Conservation (phyloP, 2,888 invertebrate genomes). For the Drosophila ezoana region DNA sequence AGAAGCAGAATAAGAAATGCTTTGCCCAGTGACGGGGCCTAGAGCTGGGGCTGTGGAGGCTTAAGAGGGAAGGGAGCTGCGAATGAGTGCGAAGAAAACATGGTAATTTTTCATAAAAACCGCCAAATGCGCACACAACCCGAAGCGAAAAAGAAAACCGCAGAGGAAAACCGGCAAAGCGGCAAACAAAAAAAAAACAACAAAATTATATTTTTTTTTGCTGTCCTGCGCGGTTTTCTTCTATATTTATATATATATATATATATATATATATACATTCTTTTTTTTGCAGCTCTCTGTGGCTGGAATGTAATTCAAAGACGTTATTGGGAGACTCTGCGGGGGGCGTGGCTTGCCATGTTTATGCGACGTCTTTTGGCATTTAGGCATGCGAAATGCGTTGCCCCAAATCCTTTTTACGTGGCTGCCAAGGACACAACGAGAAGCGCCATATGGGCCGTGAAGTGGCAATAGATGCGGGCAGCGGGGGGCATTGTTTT, state of each 20-base stretch:
- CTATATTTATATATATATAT: constrained; percentile 9
- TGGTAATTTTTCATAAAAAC: constrained; percentile 80
- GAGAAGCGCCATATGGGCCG: constrained; percentile 50
- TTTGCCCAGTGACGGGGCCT: constrained; percentile 33
- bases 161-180: constrained; percentile 51
- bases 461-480: constrained; percentile 35
- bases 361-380: constrained; percentile 79
- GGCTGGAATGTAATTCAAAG: constrained; percentile 67
- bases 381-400: constrained; percentile 80
- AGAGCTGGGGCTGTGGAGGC: not conserved
- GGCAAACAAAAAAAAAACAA: constrained; percentile 48
- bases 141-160: constrained; percentile 62
- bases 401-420: constrained; percentile 77
- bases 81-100: constrained; percentile 79
- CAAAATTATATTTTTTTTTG: constrained; percentile 44
- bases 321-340: constrained; percentile 49
- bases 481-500: not conserved
- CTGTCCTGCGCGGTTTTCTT: constrained; percentile 67
- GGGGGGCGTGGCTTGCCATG: constrained; percentile 64
- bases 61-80: constrained; percentile 13
- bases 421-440: constrained; percentile 68
- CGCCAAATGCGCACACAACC: constrained; percentile 81
- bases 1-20: constrained; percentile 47
- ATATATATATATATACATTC: no score
- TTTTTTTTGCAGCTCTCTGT: constrained; percentile 16